Conservation (phyloP, 2,113 vertebrate genomes). For the Heloderma charlesbogerti region DNA sequence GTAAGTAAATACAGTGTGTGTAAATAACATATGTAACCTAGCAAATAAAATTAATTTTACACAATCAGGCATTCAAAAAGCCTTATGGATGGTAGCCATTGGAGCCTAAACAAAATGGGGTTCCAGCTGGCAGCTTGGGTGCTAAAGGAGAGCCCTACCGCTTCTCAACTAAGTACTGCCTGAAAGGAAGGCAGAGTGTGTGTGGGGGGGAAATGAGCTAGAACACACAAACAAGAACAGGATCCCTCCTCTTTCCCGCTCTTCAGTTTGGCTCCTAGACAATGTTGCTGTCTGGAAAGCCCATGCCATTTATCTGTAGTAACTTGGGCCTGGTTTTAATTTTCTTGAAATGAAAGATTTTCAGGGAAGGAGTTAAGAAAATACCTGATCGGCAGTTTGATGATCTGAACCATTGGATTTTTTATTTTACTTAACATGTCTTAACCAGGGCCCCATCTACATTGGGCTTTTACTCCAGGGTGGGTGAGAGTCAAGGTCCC, state of each 20-base stretch:
- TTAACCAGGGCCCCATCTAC: too few species aligned
- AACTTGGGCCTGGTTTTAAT: neutral
- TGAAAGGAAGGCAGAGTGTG: neutral
- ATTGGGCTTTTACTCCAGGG: too few species aligned
- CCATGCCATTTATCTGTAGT: neutral
- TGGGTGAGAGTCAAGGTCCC: too few species aligned
- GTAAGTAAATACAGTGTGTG: neutral
- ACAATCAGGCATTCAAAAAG: neutral
- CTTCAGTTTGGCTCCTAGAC: neutral
- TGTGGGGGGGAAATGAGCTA: neutral
- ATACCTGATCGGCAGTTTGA: neutral
- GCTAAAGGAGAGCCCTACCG: neutral
- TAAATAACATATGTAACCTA: neutral
- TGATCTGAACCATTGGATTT: neutral
- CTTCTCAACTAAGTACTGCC: neutral
- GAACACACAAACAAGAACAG: neutral
- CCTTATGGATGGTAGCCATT: neutral
- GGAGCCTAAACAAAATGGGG: neutral
- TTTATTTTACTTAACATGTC: neutral
- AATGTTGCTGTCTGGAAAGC: neutral
- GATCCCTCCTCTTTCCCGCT: neutral
- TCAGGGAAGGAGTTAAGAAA: neutral
- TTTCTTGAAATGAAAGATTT: neutral
- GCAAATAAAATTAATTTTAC: slow-evolving; percentile 10
- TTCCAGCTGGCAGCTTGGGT: neutral